Conservation (phyloP, 2,113 vertebrate genomes). For the Sphyrna mokarran region DNA sequence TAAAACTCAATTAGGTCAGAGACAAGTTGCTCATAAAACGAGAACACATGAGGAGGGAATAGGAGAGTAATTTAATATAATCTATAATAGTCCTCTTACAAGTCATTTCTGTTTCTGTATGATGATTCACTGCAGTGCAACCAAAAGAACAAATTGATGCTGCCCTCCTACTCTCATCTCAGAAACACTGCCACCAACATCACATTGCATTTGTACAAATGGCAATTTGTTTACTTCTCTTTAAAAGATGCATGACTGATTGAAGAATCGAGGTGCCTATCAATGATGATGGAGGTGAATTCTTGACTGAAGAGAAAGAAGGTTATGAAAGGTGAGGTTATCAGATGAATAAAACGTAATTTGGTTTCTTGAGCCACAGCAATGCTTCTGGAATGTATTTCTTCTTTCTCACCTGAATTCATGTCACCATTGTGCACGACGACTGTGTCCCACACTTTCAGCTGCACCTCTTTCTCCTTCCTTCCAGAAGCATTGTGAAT, state of each 20-base stretch:
- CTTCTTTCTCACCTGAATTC: not conserved
- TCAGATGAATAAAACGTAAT: not conserved
- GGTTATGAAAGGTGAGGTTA: not conserved
- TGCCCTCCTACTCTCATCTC: not conserved
- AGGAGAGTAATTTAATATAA: not conserved
- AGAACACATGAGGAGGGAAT: slow-evolving; percentile 4
- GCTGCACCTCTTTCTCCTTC: not conserved
- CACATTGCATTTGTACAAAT: not conserved
- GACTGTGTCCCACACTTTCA: not conserved
- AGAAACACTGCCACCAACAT: not conserved
- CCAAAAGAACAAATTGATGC: not conserved
- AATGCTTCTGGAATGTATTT: not conserved
- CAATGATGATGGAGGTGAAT: not conserved
- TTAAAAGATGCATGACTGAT: not conserved
- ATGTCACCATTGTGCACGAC: too few species aligned
- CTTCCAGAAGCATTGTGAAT: not conserved
- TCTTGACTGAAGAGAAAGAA: not conserved
- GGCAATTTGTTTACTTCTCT: not conserved
- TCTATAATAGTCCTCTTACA: not conserved
- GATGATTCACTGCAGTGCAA: not conserved
- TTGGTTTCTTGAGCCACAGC: not conserved
- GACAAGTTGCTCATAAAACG: not conserved
- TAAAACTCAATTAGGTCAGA: slow-evolving; percentile 22
- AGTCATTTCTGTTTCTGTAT: not conserved
- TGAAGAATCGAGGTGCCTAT: not conserved